phyloP scores from a whole-genome alignment of 2,113 vertebrate genomes.

The Oncorhynchus tshawytscha region DNA sequence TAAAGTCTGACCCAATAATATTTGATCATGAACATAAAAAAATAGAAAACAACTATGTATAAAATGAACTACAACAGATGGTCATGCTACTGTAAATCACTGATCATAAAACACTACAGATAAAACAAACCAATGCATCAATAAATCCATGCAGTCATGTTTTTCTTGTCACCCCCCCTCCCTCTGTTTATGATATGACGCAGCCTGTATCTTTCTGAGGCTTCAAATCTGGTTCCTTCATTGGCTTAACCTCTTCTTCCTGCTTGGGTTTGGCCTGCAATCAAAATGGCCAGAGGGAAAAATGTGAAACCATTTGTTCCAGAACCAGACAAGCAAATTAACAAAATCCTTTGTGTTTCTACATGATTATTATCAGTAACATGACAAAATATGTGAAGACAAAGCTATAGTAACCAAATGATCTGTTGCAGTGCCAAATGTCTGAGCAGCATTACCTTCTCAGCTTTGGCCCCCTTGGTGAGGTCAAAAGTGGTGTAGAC shows the following conservation, averaged over 20 bases:
- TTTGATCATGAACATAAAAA: constrained; percentile 7
- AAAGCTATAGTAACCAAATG: not conserved
- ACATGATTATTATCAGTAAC: not conserved
- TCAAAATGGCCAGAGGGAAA: not conserved
- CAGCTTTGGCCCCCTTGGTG: constrained; percentile 90
- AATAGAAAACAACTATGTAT: constrained; percentile 30
- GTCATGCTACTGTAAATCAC: not conserved
- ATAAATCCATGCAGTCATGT: not conserved
- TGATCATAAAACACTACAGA: constrained; percentile 52
- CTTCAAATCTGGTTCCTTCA: constrained; percentile 96
- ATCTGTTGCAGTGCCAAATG: no score
- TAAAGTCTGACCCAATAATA: constrained; percentile 2
- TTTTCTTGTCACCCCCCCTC: not conserved
- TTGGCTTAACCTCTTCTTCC: constrained; percentile 90
- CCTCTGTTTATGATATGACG: constrained; percentile 77
- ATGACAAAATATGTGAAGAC: not conserved
- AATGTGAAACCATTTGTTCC: not conserved
- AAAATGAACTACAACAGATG: constrained; percentile 39
- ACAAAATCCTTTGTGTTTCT: not conserved
- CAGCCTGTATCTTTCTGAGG: constrained; percentile 96
- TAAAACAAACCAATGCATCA: constrained; percentile 12
- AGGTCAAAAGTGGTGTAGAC: constrained; percentile 90
- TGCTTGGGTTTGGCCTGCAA: constrained; percentile 84
- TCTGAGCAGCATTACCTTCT: constrained; percentile 77
- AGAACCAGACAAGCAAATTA: not conserved